Conservation (phyloP, 2,797 vertebrate genomes). For the Sebastes glaucus region DNA sequence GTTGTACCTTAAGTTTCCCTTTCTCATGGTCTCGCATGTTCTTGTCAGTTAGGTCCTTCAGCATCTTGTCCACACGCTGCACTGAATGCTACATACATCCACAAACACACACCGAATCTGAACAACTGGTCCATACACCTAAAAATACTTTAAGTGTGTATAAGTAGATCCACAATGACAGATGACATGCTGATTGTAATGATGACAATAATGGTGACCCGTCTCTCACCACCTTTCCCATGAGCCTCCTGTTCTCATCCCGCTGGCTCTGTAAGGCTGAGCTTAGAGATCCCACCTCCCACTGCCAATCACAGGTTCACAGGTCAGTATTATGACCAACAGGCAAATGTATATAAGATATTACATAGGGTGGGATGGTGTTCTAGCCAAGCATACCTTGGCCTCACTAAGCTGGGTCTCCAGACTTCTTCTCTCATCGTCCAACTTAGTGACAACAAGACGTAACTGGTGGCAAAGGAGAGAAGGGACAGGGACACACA, state of each 20-base stretch:
- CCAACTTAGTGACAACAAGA: neutral
- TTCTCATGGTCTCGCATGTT: too few relatives aligned
- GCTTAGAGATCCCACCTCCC: neutral
- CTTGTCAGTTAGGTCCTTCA: too few relatives aligned
- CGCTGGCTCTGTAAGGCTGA: neutral
- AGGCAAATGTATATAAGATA: neutral
- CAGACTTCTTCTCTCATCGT: neutral
- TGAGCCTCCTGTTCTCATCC: slow-evolving; percentile 19
- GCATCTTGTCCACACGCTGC: too few relatives aligned
- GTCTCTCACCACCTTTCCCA: neutral
- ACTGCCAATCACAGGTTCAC: slow-evolving; percentile 6
- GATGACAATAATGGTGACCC: too few relatives aligned
- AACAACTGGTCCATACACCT: too few relatives aligned
- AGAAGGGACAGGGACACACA: neutral
- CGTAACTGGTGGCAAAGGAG: neutral
- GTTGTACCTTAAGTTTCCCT: too few relatives aligned
- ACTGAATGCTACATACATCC: too few relatives aligned
- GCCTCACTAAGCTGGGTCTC: neutral
- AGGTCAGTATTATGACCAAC: neutral
- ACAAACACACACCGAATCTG: too few relatives aligned
- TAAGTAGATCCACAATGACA: too few relatives aligned
- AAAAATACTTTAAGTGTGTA: too few relatives aligned
- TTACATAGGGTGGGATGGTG: neutral
- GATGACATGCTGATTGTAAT: too few relatives aligned
- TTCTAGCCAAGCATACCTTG: neutral